These are phyloP conservation scores for Calosoma granatense DNA, from an alignment of 1,140 invertebrate genomes.

Conservation along the genomic window DNA sequence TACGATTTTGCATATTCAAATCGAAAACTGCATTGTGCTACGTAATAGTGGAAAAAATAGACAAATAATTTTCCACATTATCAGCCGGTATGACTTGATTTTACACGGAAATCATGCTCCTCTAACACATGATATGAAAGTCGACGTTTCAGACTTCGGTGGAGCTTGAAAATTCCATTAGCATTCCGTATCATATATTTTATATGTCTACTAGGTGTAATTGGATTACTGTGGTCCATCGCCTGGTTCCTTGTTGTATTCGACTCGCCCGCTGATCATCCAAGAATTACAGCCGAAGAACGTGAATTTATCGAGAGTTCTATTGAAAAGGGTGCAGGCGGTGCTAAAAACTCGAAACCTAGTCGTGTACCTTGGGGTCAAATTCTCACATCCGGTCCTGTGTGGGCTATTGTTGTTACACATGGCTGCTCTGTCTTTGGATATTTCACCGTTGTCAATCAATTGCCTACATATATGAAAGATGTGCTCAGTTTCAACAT, in stretches of 20 bases:
- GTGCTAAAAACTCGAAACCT: constrained; percentile 36
- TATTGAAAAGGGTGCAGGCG: constrained; percentile 11
- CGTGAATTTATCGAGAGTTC: constrained; percentile 32
- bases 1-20: too few relatives aligned
- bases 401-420: constrained; percentile 86
- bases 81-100: too few relatives aligned
- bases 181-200: too few relatives aligned
- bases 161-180: too few relatives aligned
- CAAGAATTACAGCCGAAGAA: constrained; percentile 72
- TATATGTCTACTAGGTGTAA: constrained; percentile 23
- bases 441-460: constrained; percentile 89
- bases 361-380: constrained; percentile 66
- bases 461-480: constrained; percentile 90
- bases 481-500: constrained; percentile 80
- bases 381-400: constrained; percentile 69
- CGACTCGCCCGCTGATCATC: constrained; percentile 77
- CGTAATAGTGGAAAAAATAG: too few relatives aligned
- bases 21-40: too few relatives aligned
- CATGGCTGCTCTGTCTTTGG: constrained; percentile 89
- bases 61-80: too few relatives aligned
- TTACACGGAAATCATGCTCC: too few relatives aligned
- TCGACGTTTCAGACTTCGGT: too few relatives aligned
- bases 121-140: too few relatives aligned
- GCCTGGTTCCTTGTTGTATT: constrained; percentile 77
- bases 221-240: constrained; percentile 72